Conservation (phyloP, 2,113 vertebrate species). For the Poecile atricapillus region DNA sequence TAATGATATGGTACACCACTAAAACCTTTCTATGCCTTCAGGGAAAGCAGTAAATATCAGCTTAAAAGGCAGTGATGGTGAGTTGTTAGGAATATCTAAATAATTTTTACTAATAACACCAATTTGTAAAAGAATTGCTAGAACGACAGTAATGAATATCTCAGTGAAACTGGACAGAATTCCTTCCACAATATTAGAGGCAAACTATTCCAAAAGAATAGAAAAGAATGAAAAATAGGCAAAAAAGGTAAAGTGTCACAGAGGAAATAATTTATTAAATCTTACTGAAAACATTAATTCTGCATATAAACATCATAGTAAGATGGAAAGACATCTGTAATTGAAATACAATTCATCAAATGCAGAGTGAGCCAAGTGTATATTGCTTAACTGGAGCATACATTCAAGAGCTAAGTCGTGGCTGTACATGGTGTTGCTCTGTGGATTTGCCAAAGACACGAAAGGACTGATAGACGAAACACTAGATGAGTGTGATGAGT, state of each 20-base stretch:
- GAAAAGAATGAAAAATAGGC: not conserved
- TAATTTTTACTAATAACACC: not conserved
- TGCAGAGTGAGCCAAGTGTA: not conserved
- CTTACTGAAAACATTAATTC: not conserved
- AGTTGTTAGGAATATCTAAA: not conserved
- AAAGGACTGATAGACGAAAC: not conserved
- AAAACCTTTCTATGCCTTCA: not conserved
- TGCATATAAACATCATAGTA: not conserved
- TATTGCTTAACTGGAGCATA: not conserved
- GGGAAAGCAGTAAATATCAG: not conserved
- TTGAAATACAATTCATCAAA: not conserved
- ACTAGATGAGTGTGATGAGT: not conserved
- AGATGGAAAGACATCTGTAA: not conserved
- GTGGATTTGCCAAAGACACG: not conserved
- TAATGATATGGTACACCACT: not conserved
- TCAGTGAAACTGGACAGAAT: not conserved
- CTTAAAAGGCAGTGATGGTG: not conserved
- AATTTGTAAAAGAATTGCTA: not conserved
- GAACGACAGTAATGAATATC: not conserved
- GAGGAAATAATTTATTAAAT: not conserved
- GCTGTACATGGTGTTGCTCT: not conserved
- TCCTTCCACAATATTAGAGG: not conserved
- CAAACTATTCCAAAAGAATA: not conserved
- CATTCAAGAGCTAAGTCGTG: not conserved
- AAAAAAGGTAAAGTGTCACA: not conserved